Base-by-base conservation (phyloP, 1,140 invertebrate species). In the Formica exsecta region DNA sequence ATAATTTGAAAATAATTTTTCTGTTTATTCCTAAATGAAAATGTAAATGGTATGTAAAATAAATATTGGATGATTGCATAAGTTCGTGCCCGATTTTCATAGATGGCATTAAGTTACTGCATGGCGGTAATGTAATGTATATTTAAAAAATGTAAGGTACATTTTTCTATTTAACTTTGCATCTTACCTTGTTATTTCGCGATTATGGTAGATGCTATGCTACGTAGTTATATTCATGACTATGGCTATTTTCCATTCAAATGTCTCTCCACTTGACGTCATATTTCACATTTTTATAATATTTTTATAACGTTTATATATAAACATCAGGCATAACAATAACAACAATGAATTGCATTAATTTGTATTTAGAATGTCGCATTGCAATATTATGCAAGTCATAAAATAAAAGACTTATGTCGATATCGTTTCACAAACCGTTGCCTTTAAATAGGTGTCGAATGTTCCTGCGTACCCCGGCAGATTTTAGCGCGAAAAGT, bases 401-500 rank as follows among this genome's bases (percentile, higher is more conserved):
- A 7, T 32, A 19, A 38, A 57, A 5, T 80, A 29, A 13, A n/a
- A 36, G 7, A 59, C 1, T 48, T n/a, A 13, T 16, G 38, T 59
- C 76, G 29, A 66, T 41, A 54, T 68, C n/a, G 44, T 25, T 1
- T 22, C 5, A 36, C 5, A 68, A 22, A 22, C 29, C 13, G 22
- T 66, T 71, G 6, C 9, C 8, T 51, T 68, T 66, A 51, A 54
- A 79, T 48, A 51, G 32, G 13, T 32, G n/a, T 25, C 29, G 22
- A 22, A 16, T 73, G 22, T 41, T 65, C 7, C 25, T 4, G 22
- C 54, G 61, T 41, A 32, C 59, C 48, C 16, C 61, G 22, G 48
- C 83, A 85, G 36, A 83, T 74, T 54, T 75, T 88, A 79, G 74
- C 80, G 22, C 38, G 62, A 89, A 87, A 90, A 71, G 48, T 90